A percentile compares a stretch with the other conserved stretches of the same genome.
Conservation (phyloP, 2,888 invertebrate species). For the Drosophila cracens region DNA sequence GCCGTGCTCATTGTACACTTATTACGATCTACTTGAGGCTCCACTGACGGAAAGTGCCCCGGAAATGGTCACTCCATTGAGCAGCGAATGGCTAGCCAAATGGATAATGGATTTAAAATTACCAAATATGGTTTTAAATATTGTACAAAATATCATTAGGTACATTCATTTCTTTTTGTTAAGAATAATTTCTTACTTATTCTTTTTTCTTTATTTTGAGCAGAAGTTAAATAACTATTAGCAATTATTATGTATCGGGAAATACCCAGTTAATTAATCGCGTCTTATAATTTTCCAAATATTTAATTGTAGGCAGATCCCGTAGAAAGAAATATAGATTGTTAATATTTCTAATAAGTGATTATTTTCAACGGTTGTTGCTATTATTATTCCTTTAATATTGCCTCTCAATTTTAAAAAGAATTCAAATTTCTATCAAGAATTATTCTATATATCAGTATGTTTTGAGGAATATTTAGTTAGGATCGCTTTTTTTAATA, state of each 20-base stretch:
- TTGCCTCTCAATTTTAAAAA: not conserved
- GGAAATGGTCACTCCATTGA: conserved; percentile 33
- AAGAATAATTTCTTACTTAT: not conserved
- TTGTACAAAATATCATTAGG: not conserved
- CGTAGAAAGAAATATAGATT: too few species aligned
- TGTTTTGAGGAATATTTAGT: not conserved
- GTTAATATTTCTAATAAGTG: too few species aligned
- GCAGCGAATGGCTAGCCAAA: not conserved
- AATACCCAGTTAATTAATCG: not conserved
- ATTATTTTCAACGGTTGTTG: not conserved
- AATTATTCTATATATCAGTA: fast-evolving
- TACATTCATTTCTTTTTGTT: not conserved
- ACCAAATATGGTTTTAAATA: not conserved
- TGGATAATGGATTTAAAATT: not conserved
- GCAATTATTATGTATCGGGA: not conserved
- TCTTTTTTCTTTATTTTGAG: not conserved
- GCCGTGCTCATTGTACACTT: conserved; percentile 37
- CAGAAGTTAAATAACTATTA: not conserved
- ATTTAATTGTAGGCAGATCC: not conserved
- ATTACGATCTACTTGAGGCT: conserved; percentile 39
- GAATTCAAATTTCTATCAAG: not conserved
- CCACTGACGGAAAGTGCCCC: conserved; percentile 6
- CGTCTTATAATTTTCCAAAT: not conserved
- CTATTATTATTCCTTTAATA: not conserved
- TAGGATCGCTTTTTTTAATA: not conserved